These are phyloP conservation scores for Pollenia labialis DNA, from an alignment of 2,888 invertebrate genomes.

Conservation along the genomic window DNA sequence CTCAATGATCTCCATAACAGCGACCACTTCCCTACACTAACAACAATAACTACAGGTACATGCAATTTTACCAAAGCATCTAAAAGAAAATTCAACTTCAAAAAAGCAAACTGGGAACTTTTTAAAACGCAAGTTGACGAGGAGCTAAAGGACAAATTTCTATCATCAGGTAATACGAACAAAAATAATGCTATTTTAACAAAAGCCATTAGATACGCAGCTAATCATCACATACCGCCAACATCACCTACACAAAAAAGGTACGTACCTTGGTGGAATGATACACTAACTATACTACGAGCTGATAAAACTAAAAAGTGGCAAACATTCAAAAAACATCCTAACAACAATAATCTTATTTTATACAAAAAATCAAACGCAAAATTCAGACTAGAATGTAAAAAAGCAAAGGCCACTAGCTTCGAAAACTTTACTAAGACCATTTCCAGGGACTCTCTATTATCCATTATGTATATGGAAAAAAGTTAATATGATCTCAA, in stretches of 20 bases:
- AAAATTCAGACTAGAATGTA: conserved; percentile 19
- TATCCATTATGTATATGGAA: background rate
- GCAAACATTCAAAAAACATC: background rate
- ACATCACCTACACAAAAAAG: conserved; percentile 5
- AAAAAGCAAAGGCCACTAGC: conserved; percentile 1
- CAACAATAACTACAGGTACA: background rate
- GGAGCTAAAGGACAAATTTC: background rate
- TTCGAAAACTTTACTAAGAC: conserved; percentile 5
- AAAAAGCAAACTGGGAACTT: too few relatives aligned
- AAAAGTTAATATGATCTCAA: background rate
- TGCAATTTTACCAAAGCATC: too few relatives aligned
- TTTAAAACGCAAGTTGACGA: background rate
- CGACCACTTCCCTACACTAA: background rate
- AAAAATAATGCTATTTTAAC: too few relatives aligned
- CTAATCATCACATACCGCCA: conserved; percentile 3
- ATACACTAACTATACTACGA: background rate
- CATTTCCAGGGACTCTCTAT: background rate
- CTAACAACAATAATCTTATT: background rate
- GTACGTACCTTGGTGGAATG: conserved; percentile 7
- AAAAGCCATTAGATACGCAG: background rate
- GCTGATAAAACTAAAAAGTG: background rate
- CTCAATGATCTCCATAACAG: conserved; percentile 19
- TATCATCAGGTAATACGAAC: too few relatives aligned
- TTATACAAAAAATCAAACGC: conserved; percentile 12
- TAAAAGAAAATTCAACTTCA: too few relatives aligned